These are phyloP conservation scores for Synanthedon formicaeformis DNA, from an alignment of 2,888 invertebrate species.

Conservation along the genomic window DNA sequence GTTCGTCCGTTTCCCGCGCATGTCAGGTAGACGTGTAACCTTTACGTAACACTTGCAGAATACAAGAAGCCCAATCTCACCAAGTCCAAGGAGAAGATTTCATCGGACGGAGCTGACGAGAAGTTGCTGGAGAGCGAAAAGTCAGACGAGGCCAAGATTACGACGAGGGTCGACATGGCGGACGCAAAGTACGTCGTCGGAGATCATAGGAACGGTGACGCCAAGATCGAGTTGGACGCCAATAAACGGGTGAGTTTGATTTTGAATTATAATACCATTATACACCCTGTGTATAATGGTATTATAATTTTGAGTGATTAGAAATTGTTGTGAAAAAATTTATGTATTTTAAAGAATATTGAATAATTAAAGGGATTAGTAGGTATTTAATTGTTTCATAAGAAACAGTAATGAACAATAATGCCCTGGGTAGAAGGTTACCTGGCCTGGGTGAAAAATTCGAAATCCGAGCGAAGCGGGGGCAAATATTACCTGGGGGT, in stretches of 20 bases:
- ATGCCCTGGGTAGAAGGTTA: too few species aligned
- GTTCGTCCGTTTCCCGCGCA: not conserved
- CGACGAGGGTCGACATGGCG: constrained; percentile 70
- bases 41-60: not conserved
- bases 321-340: not conserved
- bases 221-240: constrained; percentile 85
- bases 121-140: constrained; percentile 74
- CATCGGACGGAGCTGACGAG: constrained; percentile 77
- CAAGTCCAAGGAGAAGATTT: constrained; percentile 58
- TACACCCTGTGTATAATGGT: too few species aligned
- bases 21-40: not conserved
- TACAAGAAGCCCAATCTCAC: constrained; percentile 33
- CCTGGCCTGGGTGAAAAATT: too few species aligned
- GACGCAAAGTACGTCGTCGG: constrained; percentile 83
- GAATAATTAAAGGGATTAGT: not conserved
- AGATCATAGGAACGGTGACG: constrained; percentile 86
- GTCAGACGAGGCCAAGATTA: constrained; percentile 70
- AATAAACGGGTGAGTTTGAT: constrained; percentile 59
- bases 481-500: too few species aligned
- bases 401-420: too few species aligned
- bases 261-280: not conserved
- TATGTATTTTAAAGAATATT: not conserved
- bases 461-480: too few species aligned
- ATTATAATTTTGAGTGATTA: too few species aligned
- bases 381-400: too few species aligned